Evolutionary conservation across 2,113 vertebrate species (phyloP).

Genomic region (Clinocottus analis): DNA sequence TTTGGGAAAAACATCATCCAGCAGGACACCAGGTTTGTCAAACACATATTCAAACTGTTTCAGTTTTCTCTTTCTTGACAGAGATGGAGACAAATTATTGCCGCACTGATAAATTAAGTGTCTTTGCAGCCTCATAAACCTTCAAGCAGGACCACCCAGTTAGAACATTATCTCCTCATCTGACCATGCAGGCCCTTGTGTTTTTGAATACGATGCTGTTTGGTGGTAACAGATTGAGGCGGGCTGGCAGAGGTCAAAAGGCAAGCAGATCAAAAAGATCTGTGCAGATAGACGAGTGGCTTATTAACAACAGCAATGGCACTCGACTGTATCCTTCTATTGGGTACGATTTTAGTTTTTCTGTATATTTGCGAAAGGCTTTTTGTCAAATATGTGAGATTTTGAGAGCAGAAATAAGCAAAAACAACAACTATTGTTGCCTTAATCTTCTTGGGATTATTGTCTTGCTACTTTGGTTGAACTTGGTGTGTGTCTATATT

Average conservation of each 20-base stretch:
- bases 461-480: neutral
- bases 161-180: neutral
- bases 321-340: neutral
- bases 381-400: neutral
- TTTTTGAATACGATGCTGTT: neutral
- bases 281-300: no score
- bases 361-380: neutral
- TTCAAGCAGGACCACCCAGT: neutral
- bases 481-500: neutral
- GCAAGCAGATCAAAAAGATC: neutral
- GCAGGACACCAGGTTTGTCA: neutral
- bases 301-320: neutral
- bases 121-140: neutral
- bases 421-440: neutral
- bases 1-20: neutral
- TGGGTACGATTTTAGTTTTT: neutral
- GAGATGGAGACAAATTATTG: neutral
- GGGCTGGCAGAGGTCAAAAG: neutral
- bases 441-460: neutral
- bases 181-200: neutral
- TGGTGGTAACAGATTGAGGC: neutral
- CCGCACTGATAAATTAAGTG: neutral
- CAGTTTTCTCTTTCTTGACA: neutral
- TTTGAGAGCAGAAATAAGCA: constrained; percentile 1
- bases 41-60: neutral